These are phyloP conservation scores for Eulemur macaco DNA, from an alignment of 2,113 vertebrate species.

Conservation along the genomic window DNA sequence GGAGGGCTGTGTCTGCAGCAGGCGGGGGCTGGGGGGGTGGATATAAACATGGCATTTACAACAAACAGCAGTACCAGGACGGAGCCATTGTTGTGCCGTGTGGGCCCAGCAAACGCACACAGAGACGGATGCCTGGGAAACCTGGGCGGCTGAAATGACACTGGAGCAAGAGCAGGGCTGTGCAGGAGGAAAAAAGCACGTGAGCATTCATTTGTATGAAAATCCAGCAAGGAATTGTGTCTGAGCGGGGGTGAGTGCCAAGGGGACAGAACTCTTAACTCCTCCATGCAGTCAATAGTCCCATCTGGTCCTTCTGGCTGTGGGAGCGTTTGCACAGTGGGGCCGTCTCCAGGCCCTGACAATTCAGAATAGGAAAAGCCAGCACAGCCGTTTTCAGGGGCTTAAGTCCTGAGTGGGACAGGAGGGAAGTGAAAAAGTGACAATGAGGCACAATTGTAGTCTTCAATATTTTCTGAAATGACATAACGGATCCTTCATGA, in stretches of 20 bases:
- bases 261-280: not conserved
- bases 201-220: slow-evolving; percentile 35
- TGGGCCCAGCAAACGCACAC: not conserved
- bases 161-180: not conserved
- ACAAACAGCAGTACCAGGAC: not conserved
- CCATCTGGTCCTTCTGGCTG: slow-evolving; percentile 48
- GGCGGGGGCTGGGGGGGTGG: not conserved
- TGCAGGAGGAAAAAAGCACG: not conserved
- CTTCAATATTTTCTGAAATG: slow-evolving; percentile 11
- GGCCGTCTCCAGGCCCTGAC: not conserved
- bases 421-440: not conserved
- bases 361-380: slow-evolving; percentile 47
- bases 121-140: not conserved
- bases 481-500: not conserved
- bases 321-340: not conserved
- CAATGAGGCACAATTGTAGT: not conserved
- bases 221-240: slow-evolving; percentile 23
- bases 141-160: not conserved
- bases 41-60: not conserved
- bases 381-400: not conserved
- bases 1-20: not conserved
- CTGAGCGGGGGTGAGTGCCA: not conserved
- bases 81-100: not conserved
- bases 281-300: not conserved
- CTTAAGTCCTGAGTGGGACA: not conserved